A percentile compares a stretch with the other conserved stretches of the same genome.
These are phyloP conservation scores for Melanostoma scalare DNA, from an alignment of 2,888 invertebrate species.

Conservation along the genomic window DNA sequence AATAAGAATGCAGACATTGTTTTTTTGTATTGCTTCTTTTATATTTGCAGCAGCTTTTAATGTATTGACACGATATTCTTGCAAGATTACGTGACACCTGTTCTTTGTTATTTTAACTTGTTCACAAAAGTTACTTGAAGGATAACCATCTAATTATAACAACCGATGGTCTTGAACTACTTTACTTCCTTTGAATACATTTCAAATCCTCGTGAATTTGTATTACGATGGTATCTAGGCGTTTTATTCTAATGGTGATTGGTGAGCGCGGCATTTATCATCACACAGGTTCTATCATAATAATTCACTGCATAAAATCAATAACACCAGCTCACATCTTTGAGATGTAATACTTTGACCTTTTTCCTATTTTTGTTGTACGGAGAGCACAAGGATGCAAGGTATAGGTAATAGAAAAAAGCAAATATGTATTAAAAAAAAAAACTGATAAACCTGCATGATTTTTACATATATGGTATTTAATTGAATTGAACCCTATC, in stretches of 20 bases:
- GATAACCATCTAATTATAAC: background rate
- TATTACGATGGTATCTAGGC: too few relatives aligned
- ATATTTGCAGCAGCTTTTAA: conserved; percentile 14
- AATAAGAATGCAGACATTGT: conserved; percentile 10
- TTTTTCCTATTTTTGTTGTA: conserved; percentile 37
- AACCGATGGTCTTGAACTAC: conserved; percentile 18
- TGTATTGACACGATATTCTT: background rate
- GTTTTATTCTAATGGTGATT: conserved; percentile 29
- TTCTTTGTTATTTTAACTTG: background rate
- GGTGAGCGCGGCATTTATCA: conserved; percentile 45
- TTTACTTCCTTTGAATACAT: conserved; percentile 3
- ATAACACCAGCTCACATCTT: conserved; percentile 55
- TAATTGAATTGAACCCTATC: conserved; percentile 67
- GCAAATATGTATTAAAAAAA: conserved; percentile 13
- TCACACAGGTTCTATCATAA: conserved; percentile 25
- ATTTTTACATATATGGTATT: conserved; percentile 44
- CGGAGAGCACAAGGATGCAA: conserved; percentile 41
- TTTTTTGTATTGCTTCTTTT: background rate
- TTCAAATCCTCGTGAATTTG: conserved; percentile 2
- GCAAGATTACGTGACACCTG: background rate
- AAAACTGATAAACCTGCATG: conserved; percentile 48
- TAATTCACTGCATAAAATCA: conserved; percentile 61
- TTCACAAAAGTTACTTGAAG: background rate
- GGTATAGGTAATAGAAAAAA: conserved; percentile 24
- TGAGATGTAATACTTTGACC: conserved; percentile 64